These are phyloP conservation scores for Heterotilapia buettikoferi DNA, from an alignment of 2,113 vertebrate species.

Conservation along the genomic window DNA sequence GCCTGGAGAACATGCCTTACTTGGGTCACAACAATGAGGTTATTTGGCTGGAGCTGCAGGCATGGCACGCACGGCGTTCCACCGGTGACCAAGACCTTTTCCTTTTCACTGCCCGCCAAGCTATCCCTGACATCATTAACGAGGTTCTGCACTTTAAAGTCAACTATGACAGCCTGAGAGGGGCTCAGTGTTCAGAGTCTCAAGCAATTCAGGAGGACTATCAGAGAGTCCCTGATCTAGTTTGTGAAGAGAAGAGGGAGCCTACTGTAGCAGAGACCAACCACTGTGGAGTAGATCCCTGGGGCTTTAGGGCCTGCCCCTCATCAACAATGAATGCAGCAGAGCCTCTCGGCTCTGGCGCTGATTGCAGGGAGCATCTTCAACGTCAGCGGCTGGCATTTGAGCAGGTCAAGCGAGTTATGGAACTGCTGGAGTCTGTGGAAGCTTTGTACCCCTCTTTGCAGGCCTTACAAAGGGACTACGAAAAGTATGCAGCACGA, in stretches of 20 bases:
- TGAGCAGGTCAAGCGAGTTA: constrained; percentile 94
- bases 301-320: constrained; percentile 56
- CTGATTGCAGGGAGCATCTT: constrained; percentile 83
- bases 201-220: constrained; percentile 41
- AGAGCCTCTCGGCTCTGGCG: constrained; percentile 66
- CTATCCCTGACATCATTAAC: constrained; percentile 95
- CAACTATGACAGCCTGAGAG: constrained; percentile 78
- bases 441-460: constrained; percentile 96
- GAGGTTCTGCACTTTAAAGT: constrained; percentile 96
- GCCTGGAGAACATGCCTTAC: constrained; percentile 86
- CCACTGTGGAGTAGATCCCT: constrained; percentile 57
- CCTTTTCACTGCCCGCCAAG: constrained; percentile 94
- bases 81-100: constrained; percentile 91
- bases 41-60: constrained; percentile 97
- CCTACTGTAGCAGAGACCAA: constrained; percentile 68
- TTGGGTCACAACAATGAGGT: constrained; percentile 94
- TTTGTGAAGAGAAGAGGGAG: constrained; percentile 43
- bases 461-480: constrained; percentile 94
- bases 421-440: constrained; percentile 93
- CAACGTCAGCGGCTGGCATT: constrained; percentile 89
- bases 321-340: constrained; percentile 53
- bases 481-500: constrained; percentile 91
- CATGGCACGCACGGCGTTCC: constrained; percentile 94
- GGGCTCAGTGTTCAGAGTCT: constrained; percentile 52
- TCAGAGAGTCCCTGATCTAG: not conserved